Base-by-base conservation (phyloP, 2,113 vertebrate species). In the Xenopus tropicalis region DNA sequence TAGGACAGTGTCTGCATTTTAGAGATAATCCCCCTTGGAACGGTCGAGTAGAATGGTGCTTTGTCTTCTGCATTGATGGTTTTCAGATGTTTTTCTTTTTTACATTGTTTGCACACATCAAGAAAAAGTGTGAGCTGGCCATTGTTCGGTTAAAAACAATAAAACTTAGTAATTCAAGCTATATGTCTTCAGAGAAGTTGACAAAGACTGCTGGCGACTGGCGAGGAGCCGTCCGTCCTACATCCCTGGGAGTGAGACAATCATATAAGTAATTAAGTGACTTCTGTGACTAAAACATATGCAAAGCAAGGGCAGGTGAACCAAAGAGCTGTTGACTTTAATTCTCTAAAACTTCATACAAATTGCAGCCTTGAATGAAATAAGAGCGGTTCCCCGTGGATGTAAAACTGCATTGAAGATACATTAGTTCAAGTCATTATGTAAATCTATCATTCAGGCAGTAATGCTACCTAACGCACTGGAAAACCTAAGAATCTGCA, bases 31-130 rank as follows among this genome's bases (percentile, higher is more conserved):
- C 67, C 46, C 8, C 29, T 5, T 75, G 68, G 70, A 79, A 77
- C 77, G 77, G 66, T 80, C 77, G 24, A 66, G 70, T 16, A 80
- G 82, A 82, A 80, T 64, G 74, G 66, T 17, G 23, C 73, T 72
- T 80, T 77, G 73, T 70, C 70, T 79, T 80, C 80, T 80, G 75
- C 80, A 79, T 79, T 82, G 83, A 84, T 74, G 77, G 69, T 17
- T 77, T 80, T 83, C 80, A 77, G 14, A 44, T 81, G 77, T 81
- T 83, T 80, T 79, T 71, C 80, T 59, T 78, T 80, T 80, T 83
- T 80, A 46, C n/a, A n/a, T n/a, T 83, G 66, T 84, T 85, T 83
- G 77, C 71, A 82, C 71, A 77, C 72, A 81, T 72, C 78, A 82
- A 52, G 65, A 52, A 82, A 85, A 72, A 61, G 46, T 80, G 74